Evolutionary conservation across 2,113 vertebrate species (phyloP).

Genomic region (Megalops atlanticus): DNA sequence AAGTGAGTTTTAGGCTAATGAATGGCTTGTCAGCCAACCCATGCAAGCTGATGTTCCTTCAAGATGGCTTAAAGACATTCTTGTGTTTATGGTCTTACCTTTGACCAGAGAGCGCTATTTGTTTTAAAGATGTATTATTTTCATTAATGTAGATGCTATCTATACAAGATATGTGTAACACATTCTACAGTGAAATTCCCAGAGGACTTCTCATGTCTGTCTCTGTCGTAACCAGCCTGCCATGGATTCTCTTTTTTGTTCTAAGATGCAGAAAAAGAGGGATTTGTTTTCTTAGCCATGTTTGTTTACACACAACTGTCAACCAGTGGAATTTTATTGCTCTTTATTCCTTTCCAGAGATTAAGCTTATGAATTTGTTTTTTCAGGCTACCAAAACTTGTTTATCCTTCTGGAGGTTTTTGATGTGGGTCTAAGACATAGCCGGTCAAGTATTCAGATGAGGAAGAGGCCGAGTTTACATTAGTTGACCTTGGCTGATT

Average conservation of each 20-base stretch:
- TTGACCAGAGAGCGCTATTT: not conserved
- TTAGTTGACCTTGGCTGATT: constrained; percentile 12
- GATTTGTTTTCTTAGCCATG: constrained; percentile 26
- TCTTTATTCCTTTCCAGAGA: constrained; percentile 7
- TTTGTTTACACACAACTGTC: constrained; percentile 35
- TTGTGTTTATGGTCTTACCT: not conserved
- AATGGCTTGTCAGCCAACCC: not conserved
- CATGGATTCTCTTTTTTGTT: constrained; percentile 22
- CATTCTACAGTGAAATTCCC: not conserved
- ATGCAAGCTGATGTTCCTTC: no score
- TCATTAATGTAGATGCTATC: no score
- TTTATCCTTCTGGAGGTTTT: constrained; percentile 13
- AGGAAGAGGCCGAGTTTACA: constrained; percentile 10
- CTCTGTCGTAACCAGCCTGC: not conserved
- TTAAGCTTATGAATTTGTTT: constrained; percentile 16
- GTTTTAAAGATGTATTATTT: no score
- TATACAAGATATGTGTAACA: constrained; percentile 2
- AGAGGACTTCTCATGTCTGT: constrained; percentile 1
- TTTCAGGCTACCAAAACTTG: constrained; percentile 25
- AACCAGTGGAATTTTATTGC: constrained; percentile 16
- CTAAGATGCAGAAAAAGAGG: constrained; percentile 16
- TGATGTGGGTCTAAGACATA: constrained; percentile 25
- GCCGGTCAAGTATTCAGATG: constrained; percentile 12
- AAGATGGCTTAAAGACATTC: not conserved
- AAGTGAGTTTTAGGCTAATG: no score